A percentile compares a stretch with the other conserved stretches of the same genome.
phyloP scores from a whole-genome alignment of 2,797 vertebrate species.

The Trematomus bernacchii region DNA sequence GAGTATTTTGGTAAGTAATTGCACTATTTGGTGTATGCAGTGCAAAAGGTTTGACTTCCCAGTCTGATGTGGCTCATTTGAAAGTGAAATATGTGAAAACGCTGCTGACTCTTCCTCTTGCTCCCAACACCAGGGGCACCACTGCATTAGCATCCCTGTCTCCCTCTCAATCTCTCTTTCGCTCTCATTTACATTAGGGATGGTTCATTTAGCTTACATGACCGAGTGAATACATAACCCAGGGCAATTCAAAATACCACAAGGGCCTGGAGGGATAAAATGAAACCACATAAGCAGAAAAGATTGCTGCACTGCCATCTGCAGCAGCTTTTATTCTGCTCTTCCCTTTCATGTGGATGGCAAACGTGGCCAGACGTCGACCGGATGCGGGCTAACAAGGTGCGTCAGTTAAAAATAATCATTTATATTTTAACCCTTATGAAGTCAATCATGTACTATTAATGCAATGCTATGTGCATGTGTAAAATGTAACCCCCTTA shows the following conservation, averaged over 20 bases:
- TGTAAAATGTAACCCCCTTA: too few relatives aligned
- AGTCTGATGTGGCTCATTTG: constrained; percentile 73
- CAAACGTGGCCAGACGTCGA: constrained; percentile 36
- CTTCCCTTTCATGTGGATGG: constrained; percentile 52
- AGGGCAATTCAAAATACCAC: constrained; percentile 74
- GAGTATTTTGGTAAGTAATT: constrained; percentile 60
- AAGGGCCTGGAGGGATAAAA: constrained; percentile 65
- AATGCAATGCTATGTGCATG: too few relatives aligned
- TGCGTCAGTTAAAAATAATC: constrained; percentile 28
- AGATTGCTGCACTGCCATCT: constrained; percentile 70
- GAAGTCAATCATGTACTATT: too few relatives aligned
- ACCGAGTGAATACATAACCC: constrained; percentile 82
- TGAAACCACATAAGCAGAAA: constrained; percentile 70
- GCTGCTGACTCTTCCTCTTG: constrained; percentile 76
- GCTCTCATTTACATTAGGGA: constrained; percentile 83
- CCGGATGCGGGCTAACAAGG: constrained; percentile 30
- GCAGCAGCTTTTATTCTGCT: constrained; percentile 51
- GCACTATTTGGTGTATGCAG: constrained; percentile 51
- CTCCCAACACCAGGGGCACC: constrained; percentile 71
- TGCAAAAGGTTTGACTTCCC: constrained; percentile 52
- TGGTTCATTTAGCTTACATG: constrained; percentile 85
- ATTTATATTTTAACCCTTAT: constrained; percentile 20
- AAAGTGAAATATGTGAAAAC: constrained; percentile 79
- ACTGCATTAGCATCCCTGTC: constrained; percentile 71
- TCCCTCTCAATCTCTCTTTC: constrained; percentile 68